Conservation (phyloP, 2,113 vertebrate species). For the Stegostoma tigrinum region DNA sequence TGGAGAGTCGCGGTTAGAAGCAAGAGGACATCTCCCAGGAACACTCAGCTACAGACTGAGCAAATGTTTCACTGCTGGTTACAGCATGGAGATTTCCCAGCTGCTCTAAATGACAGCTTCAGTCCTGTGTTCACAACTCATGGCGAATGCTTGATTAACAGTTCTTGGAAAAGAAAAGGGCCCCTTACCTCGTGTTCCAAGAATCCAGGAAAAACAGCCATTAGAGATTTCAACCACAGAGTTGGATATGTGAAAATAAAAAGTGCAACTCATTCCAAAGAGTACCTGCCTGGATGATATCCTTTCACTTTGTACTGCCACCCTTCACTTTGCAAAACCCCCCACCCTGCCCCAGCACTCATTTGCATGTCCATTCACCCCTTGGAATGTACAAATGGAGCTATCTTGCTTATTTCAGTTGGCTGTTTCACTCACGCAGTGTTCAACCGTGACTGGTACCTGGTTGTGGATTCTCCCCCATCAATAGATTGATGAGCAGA, state of each 20-base stretch:
- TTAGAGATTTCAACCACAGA: neutral
- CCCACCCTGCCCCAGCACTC: neutral
- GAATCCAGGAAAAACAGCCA: slow-evolving; percentile 19
- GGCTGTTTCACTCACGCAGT: neutral
- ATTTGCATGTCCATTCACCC: neutral
- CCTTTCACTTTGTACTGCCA: neutral
- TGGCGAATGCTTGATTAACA: slow-evolving; percentile 4
- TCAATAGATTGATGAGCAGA: too few species aligned
- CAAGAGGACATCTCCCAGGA: neutral
- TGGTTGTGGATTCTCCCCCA: neutral
- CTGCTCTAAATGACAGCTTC: neutral
- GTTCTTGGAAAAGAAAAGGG: slow-evolving; percentile 7
- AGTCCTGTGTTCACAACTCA: neutral
- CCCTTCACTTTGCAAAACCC: neutral
- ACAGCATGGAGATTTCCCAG: neutral
- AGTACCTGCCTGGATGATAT: neutral
- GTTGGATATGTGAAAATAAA: neutral
- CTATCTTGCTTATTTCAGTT: too few species aligned
- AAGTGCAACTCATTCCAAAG: neutral
- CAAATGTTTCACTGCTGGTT: neutral
- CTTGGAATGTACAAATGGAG: neutral
- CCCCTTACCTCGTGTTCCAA: neutral
- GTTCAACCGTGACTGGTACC: neutral
- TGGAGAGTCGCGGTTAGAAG: too few species aligned
- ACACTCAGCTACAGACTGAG: neutral